Base-by-base conservation (phyloP, 2,797 vertebrate species). In the Balearica regulorum region DNA sequence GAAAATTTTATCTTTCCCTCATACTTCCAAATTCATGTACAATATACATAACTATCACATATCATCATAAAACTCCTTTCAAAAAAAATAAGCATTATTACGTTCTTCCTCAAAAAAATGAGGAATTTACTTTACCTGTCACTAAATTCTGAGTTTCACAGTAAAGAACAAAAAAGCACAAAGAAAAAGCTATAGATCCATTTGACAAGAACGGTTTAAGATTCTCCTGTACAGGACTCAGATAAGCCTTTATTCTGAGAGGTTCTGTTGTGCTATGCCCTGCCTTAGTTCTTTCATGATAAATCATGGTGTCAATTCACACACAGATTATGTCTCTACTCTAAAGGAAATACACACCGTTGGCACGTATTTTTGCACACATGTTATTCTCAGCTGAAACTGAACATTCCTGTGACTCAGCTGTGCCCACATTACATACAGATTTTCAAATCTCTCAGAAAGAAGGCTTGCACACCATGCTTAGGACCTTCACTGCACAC, bases 1-100 rank as follows among this genome's bases (percentile, higher is more conserved):
- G 17, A 66, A 91, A 82, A 31, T 14, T 33, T 18, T 81, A 3
- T 5, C 83, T 83, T 53, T 51, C 15, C 17, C n/a, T 54, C 9
- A 37, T 28, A 31, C 10, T 71, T 76, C 19, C 61, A 62, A n/a
- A 64, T 64, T 64, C 3, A 44, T 39, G 58, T 35, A 48, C 53
- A 68, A 58, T 19, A 1, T 53, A 69, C 35, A 49, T n/a, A 55
- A 8, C 6, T 77, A 55, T 35, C 28, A 33, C 0, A 0, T n/a
- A 62, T 29, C 39, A 64, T 48, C 51, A 73, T 29, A 69, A 64
- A 77, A 43, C 9, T 24, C 7, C 18, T 69, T 61, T 55, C 1
- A 55, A 26, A 76, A 57, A 62, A 35, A 24, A 70, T 15, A 19
- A 80, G 15, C 11, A 31, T 75, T 66, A 35, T 66, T 57, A 71